Evolutionary conservation across 2,797 vertebrate genomes (phyloP), one percentile per base, ranked within the genome.

Genomic region (Semotilus atromaculatus): DNA sequence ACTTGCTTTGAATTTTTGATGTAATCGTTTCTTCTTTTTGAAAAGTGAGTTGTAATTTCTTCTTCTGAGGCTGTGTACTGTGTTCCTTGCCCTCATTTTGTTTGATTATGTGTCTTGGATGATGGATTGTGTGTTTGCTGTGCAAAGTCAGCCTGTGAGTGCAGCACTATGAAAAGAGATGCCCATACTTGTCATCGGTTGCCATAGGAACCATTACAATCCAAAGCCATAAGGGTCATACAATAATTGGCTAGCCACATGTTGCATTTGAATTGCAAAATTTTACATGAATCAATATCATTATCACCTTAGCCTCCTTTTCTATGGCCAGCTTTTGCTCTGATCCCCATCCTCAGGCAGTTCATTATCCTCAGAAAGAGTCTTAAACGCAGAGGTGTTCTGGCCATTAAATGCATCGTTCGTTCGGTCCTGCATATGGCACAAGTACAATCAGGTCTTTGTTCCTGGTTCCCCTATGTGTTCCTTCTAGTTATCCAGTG

Each of bases 81-180:
- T 78, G 72, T 87, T 53, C 55, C 53, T 80, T 82, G 31, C 45
- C 34, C 82, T 82, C 62, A 67, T 86, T 85, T 83, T 84, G 79
- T 89, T 88, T 88, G 82, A 87, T 89, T 80, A 81, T 82, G 64
- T 80, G 85, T 86, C 80, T 78, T 53, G 60, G 73, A 26, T 88
- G 89, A 87, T 89, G 75, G 86, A 88, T 90, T 82, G 66, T 66
- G 84, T 89, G 86, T 90, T 89, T 89, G 85, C 88, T 83, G 53
- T 86, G 90, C 55, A 88, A 88, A 88, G 81, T 64, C 74, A 84
- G 86, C 29, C 58, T 75, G 55, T 74, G 77, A 64, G 60, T 72
- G 66, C 76, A 77, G 71, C 64, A 38, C 80, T 29, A 38, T 85
- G 81, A 87, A 82, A 82, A 71, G n/a, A 45, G 68, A 68, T 86